Evolutionary conservation across 2,797 vertebrate genomes (phyloP), one percentile per base, ranked within the genome.

Genomic region (Ctenopoma kingsleyae): DNA sequence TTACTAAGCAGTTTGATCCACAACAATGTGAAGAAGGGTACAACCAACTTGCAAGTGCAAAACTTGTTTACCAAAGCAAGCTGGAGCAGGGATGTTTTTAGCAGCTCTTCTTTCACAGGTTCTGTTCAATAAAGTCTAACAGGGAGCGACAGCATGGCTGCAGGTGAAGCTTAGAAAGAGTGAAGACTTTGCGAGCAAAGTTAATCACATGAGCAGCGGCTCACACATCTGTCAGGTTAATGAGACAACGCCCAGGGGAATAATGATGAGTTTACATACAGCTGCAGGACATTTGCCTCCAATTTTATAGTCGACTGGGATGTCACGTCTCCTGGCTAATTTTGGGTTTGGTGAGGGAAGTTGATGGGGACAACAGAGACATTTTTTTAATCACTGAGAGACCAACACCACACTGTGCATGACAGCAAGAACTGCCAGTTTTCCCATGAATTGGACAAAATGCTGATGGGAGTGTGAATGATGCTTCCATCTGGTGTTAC

Each of bases 151-250:
- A 91, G 82, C 77, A 61, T 66, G 68, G 85, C 92, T 90, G 82
- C 89, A 91, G 91, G 92, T 91, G 88, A 84, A 60, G 84, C 82
- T 92, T 92, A 91, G 90, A 88, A 88, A 91, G 90, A 91, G 54
- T 32, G 53, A 77, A 25, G 88, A 86, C 86, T 89, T 91, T 88
- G 89, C 38, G 81, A 89, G 87, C 66, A 88, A 91, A 94, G 80
- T 90, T 85, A 94, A 95, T 93, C 93, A 94, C 93, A 83, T 0
- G 74, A 94, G 87, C 83, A 67, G 88, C 59, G 58, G 81, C 91
- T 95, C 93, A 90, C 93, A 93, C 95, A 94, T 95, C 94, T 94
- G 95, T 96, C 96, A 95, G 94, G 94, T 93, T 96, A 97, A 97
- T 96, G 94, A 96, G 94, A 90, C 93, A 90, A 93, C 3, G 92